phyloP scores from a whole-genome alignment of 2,888 invertebrate species.

The Zaprionus lineosus region DNA sequence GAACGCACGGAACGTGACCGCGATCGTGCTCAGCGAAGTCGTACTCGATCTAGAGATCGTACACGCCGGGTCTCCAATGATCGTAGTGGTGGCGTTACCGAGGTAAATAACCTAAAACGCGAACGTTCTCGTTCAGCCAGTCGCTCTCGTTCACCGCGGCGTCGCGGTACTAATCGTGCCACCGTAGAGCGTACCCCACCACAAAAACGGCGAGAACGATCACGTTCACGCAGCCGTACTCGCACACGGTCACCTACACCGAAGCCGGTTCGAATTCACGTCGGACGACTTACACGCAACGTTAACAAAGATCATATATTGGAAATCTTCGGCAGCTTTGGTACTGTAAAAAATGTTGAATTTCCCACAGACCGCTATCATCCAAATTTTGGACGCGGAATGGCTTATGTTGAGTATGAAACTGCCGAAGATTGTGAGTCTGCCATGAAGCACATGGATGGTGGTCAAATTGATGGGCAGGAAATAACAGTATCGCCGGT shows the following conservation, averaged over 20 bases:
- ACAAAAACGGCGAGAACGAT: constrained; percentile 88
- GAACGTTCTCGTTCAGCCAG: constrained; percentile 70
- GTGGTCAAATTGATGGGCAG: constrained; percentile 98
- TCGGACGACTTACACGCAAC: constrained; percentile 95
- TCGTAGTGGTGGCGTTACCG: constrained; percentile 34
- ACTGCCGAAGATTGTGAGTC: constrained; percentile 98
- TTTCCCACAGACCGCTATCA: constrained; percentile 95
- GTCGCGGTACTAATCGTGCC: constrained; percentile 87
- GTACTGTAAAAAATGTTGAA: constrained; percentile 93
- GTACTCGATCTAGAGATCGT: constrained; percentile 58
- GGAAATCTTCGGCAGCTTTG: constrained; percentile 96
- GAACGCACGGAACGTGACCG: constrained; percentile 58
- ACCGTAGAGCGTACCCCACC: constrained; percentile 92
- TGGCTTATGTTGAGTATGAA: constrained; percentile 97
- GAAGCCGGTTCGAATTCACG: constrained; percentile 95
- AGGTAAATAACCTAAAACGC: constrained; percentile 60
- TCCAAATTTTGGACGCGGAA: constrained; percentile 93
- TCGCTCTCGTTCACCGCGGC: constrained; percentile 83
- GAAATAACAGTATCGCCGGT: constrained; percentile 98
- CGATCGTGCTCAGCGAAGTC: constrained; percentile 52
- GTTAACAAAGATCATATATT: constrained; percentile 94
- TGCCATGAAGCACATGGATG: constrained; percentile 99
- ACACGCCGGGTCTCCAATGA: constrained; percentile 62
- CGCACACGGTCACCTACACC: constrained; percentile 95
- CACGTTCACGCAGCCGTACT: constrained; percentile 90